Conservation (phyloP, 2,888 invertebrate species). For the Drosophila fungiperda region DNA sequence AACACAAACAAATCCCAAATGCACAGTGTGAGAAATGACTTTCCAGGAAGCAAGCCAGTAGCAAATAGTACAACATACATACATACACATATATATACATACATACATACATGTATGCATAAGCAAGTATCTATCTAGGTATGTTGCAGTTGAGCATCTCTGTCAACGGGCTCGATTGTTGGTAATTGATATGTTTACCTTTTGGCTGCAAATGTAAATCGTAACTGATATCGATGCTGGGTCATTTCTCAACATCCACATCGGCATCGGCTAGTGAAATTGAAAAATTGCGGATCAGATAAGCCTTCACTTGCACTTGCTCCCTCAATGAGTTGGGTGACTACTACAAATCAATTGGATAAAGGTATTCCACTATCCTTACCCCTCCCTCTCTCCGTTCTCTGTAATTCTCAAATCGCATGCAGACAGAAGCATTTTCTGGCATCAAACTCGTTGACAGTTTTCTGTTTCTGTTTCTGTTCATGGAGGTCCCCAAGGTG, state of each 20-base stretch:
- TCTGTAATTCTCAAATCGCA: conserved; percentile 11
- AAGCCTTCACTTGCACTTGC: conserved; percentile 44
- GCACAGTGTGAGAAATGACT: conserved; percentile 74
- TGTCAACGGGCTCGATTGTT: conserved; percentile 72
- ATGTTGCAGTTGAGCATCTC: conserved; percentile 37
- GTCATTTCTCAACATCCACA: conserved; percentile 74
- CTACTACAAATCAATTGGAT: conserved; percentile 33
- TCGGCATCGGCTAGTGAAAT: conserved; percentile 74
- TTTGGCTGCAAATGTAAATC: conserved; percentile 70
- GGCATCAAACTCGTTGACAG: conserved; percentile 58
- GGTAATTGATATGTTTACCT: conserved; percentile 80
- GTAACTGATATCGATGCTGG: conserved; percentile 69
- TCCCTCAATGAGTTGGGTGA: conserved; percentile 9
- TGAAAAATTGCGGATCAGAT: conserved; percentile 77
- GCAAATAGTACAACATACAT: conserved; percentile 14
- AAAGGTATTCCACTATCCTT: conserved; percentile 1
- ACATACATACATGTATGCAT: neutral
- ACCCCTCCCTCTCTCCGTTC: neutral
- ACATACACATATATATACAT: neutral
- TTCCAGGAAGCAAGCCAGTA: conserved; percentile 66
- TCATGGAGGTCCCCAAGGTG: conserved; percentile 61
- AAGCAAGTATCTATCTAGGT: conserved; percentile 1
- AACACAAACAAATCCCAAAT: conserved; percentile 76
- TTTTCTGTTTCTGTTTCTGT: conserved; percentile 4
- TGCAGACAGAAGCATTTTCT: conserved; percentile 19